Base-by-base conservation (phyloP, 2,113 vertebrate species). In the Echinops telfairi region DNA sequence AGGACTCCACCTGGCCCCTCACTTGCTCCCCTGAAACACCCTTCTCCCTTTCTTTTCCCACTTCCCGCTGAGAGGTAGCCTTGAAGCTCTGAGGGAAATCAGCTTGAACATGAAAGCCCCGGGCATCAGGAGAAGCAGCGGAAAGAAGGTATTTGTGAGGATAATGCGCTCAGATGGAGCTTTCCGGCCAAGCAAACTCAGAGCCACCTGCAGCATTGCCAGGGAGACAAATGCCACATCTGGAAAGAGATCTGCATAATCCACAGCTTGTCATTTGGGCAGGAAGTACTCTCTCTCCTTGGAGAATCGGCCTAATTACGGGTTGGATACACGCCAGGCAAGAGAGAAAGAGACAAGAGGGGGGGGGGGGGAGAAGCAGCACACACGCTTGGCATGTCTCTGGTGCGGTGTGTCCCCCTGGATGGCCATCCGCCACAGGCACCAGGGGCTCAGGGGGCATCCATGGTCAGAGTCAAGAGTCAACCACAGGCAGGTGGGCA, bases 211-310 rank as follows among this genome's bases (percentile, higher is more conserved):
- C 90, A 85, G 20, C 92, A 66, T 5, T 88, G 76, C 95, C 92
- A 96, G 76, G 91, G 88, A 95, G 78, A 78, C 89, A 92, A 95
- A 93, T 75, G 90, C 86, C 96, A 77, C 88, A 88, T 89, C 93
- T 94, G 96, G 95, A 94, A 82, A 86, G 95, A 94, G 2, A 82
- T 22, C 92, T 71, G 91, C 92, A 15, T 76, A 91, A 95, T 88
- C 88, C 87, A 43, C 83, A 90, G 88, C 89, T 82, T 95, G 91
- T 83, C 70, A 23, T 93, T 83, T 92, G 90, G 89, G 94, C 90
- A 95, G 84, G 89, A 92, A 89, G 93, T 96, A 60, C 31, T 80
- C 81, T 57, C 84, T 86, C 83, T 97, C 96, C 88, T 90, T 53
- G 20, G 92, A 94, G 77, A 95, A 83, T 68, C 95, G 73, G 92